Evolutionary conservation across 2,888 invertebrate genomes (phyloP).

Genomic region (Eilema griseolum): DNA sequence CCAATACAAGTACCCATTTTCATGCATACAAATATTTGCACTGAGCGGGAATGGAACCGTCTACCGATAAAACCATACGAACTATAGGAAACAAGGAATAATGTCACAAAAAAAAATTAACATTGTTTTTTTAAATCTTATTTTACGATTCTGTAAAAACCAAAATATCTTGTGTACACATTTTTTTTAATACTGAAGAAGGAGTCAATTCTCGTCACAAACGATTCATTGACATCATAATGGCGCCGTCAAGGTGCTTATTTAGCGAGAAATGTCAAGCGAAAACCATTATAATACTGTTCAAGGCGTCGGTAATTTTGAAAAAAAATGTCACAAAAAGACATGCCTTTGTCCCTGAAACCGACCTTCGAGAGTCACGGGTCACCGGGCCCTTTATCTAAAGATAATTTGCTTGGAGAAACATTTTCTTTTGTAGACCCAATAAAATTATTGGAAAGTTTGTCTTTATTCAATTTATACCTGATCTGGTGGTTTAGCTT

Average conservation of each 20-base stretch:
- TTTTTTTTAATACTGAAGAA: conserved; percentile 43
- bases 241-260: conserved; percentile 43
- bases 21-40: no score
- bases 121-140: no score
- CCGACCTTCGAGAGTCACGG: conserved; percentile 58
- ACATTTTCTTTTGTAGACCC: conserved; percentile 43
- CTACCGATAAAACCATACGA: no score
- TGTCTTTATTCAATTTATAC: conserved; percentile 50
- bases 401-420: conserved; percentile 55
- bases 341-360: conserved; percentile 54
- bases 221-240: conserved; percentile 47
- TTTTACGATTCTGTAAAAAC: neutral
- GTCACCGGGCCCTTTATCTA: conserved; percentile 56
- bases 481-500: neutral
- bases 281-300: conserved; percentile 49
- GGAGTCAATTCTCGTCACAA: conserved; percentile 41
- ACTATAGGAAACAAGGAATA: no score
- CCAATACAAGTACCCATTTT: no score
- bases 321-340: conserved; percentile 50
- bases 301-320: conserved; percentile 52
- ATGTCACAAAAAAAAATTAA: no score
- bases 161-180: conserved; percentile 27
- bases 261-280: conserved; percentile 54
- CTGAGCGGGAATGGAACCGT: no score
- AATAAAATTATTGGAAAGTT: conserved; percentile 48